These are phyloP conservation scores for Protodeltote pygarga DNA, from an alignment of 2,888 invertebrate species.

Conservation along the genomic window DNA sequence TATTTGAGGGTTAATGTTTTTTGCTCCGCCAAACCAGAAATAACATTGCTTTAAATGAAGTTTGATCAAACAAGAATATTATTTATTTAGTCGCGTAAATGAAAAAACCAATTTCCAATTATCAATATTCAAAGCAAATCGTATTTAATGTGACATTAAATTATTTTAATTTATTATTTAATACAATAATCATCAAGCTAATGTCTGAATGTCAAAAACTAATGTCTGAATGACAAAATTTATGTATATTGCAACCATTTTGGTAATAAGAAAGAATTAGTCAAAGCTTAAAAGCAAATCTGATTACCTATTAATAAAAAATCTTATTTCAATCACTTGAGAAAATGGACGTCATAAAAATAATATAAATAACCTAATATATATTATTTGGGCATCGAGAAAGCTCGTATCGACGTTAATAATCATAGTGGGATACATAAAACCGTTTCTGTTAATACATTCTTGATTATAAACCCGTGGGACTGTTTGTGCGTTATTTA, in stretches of 20 bases:
- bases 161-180: slow-evolving; percentile 40
- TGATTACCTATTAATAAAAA: slow-evolving; percentile 50
- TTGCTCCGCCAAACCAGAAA: slow-evolving; percentile 2
- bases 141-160: slow-evolving; percentile 36
- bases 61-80: slow-evolving; percentile 17
- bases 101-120: slow-evolving; percentile 25
- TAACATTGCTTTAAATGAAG: slow-evolving; percentile 13
- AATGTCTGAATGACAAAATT: slow-evolving; percentile 30
- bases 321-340: slow-evolving; percentile 48
- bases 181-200: slow-evolving; percentile 39
- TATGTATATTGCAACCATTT: slow-evolving; percentile 42
- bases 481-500: slow-evolving; percentile 47
- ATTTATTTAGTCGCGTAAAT: slow-evolving; percentile 19
- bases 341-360: slow-evolving; percentile 47
- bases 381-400: slow-evolving; percentile 47
- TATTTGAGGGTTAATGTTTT: slow-evolving; percentile 32
- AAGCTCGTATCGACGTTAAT: slow-evolving; percentile 37
- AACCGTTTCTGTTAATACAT: slow-evolving; percentile 39
- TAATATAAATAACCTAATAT: slow-evolving; percentile 52
- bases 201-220: no score
- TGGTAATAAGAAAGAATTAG: slow-evolving; percentile 38
- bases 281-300: slow-evolving; percentile 44
- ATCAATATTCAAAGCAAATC: slow-evolving; percentile 33
- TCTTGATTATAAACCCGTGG: slow-evolving; percentile 47
- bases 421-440: slow-evolving; percentile 46